Percentiles rank a stretch among this genome's conserved stretches.
These are phyloP conservation scores for Drosophila tsacasi DNA, from an alignment of 1,140 invertebrate genomes.

Conservation along the genomic window DNA sequence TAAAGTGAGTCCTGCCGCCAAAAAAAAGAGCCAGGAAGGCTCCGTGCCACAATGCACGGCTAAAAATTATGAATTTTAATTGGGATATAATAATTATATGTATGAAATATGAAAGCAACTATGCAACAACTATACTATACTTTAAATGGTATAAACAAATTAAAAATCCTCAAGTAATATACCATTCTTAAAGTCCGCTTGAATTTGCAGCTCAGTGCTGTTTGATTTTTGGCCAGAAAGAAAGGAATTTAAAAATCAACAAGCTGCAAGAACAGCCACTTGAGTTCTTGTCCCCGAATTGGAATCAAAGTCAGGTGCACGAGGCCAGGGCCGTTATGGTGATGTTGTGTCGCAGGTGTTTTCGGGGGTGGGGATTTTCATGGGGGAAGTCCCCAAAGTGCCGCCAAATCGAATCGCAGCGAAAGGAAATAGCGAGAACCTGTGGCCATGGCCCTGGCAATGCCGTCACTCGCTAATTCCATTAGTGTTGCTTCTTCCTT, in stretches of 20 bases:
- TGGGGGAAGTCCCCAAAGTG: slow-evolving; percentile 48
- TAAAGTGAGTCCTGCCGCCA: background rate
- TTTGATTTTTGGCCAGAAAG: background rate
- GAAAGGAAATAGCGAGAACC: slow-evolving; percentile 23
- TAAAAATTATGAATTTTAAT: background rate
- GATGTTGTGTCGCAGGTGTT: background rate
- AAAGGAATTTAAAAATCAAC: slow-evolving; percentile 8
- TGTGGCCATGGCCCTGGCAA: slow-evolving; percentile 49
- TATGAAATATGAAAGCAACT: background rate
- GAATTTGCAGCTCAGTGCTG: background rate
- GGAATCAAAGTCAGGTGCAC: slow-evolving; percentile 53
- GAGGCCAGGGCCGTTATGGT: slow-evolving; percentile 42
- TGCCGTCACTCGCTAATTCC: slow-evolving; percentile 51
- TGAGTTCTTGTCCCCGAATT: slow-evolving; percentile 31
- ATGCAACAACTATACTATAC: no score
- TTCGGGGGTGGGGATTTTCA: background rate
- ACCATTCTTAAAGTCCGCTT: background rate
- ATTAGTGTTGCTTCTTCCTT: slow-evolving; percentile 29
- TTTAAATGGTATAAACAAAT: background rate
- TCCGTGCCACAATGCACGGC: background rate
- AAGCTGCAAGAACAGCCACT: slow-evolving; percentile 29
- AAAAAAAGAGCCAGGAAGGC: slow-evolving; percentile 7
- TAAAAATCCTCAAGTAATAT: background rate
- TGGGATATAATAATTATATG: background rate
- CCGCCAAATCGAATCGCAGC: slow-evolving; percentile 37